A percentile compares a stretch with the other conserved stretches of the same genome.
phyloP scores from a whole-genome alignment of 1,140 invertebrate species.

The Anoplolepis gracilipes region DNA sequence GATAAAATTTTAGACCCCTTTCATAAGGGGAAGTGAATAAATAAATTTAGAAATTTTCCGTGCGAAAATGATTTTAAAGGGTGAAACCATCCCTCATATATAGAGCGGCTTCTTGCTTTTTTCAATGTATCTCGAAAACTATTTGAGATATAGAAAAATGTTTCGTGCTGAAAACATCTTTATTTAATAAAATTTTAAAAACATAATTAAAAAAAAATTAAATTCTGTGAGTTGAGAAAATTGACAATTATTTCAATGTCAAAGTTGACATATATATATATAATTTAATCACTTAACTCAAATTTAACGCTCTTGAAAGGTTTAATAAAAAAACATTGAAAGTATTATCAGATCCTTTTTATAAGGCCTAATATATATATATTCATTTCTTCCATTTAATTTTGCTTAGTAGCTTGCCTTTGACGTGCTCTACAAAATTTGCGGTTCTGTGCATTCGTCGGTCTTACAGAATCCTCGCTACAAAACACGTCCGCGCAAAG shows the following conservation, averaged over 20 bases:
- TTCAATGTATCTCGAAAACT: too few relatives aligned
- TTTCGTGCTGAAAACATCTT: too few relatives aligned
- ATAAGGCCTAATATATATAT: neutral
- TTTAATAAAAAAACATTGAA: neutral
- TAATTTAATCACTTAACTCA: neutral
- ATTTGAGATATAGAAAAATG: too few relatives aligned
- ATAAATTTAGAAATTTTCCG: too few relatives aligned
- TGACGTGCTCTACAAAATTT: neutral
- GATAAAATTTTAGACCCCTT: too few relatives aligned
- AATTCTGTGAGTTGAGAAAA: neutral
- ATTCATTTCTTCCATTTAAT: neutral
- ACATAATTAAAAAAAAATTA: too few relatives aligned
- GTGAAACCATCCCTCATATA: too few relatives aligned
- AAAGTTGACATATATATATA: neutral
- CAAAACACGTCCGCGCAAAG: conserved; percentile 33
- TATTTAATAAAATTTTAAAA: too few relatives aligned
- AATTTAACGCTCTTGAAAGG: neutral
- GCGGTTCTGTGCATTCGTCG: neutral
- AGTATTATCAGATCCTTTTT: neutral
- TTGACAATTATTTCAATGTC: conserved; percentile 16
- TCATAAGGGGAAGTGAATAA: too few relatives aligned
- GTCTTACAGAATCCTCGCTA: conserved; percentile 1
- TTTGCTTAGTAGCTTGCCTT: neutral
- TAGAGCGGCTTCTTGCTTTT: too few relatives aligned
- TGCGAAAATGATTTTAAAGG: too few relatives aligned